These are phyloP conservation scores for Leptopilina myrica DNA, from an alignment of 2,888 invertebrate genomes.

Conservation along the genomic window DNA sequence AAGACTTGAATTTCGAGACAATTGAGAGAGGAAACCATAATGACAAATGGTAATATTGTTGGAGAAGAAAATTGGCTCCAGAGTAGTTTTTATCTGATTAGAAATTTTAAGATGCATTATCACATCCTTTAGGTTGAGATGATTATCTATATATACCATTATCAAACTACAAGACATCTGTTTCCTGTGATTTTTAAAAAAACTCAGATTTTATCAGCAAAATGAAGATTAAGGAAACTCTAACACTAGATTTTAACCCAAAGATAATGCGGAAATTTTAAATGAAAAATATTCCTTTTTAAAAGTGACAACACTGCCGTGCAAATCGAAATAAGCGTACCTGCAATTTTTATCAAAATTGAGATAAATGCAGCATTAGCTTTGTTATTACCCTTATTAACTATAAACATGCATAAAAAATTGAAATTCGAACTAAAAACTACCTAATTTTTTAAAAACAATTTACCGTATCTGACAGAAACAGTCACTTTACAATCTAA, in stretches of 20 bases:
- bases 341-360: too few relatives aligned
- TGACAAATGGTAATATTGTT: slow-evolving; percentile 4
- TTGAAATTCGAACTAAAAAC: too few relatives aligned
- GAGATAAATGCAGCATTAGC: too few relatives aligned
- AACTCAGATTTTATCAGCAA: slow-evolving; percentile 4
- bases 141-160: not conserved
- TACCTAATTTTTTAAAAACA: too few relatives aligned
- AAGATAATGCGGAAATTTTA: not conserved
- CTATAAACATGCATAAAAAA: too few relatives aligned
- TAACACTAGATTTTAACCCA: slow-evolving; percentile 5
- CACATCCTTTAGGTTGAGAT: not conserved
- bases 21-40: slow-evolving; percentile 4
- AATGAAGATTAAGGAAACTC: slow-evolving; percentile 7
- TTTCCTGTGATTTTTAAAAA: slow-evolving; percentile 25
- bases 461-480: too few relatives aligned
- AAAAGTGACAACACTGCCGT: too few relatives aligned
- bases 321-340: too few relatives aligned
- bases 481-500: too few relatives aligned
- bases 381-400: too few relatives aligned
- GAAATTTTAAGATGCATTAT: slow-evolving; percentile 14
- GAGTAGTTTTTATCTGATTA: slow-evolving; percentile 13
- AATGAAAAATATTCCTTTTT: not conserved
- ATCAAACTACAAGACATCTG: slow-evolving; percentile 11
- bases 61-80: not conserved
- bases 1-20: not conserved